Percentiles rank a stretch among this genome's conserved stretches.
phyloP scores from a whole-genome alignment of 2,888 invertebrate species.

The Crepidodera aurea region DNA sequence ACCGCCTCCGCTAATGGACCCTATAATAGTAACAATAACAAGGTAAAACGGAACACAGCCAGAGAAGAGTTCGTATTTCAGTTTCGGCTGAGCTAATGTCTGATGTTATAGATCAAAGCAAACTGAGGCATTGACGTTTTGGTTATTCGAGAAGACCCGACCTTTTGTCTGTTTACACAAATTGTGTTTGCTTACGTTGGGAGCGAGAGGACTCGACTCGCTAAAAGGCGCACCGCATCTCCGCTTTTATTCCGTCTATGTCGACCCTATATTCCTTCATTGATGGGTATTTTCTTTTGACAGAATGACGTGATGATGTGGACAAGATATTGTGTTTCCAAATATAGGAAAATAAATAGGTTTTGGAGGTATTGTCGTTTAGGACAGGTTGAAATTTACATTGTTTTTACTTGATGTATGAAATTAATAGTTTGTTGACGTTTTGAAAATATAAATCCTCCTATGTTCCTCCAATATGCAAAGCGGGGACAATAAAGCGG shows the following conservation, averaged over 20 bases:
- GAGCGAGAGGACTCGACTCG: neutral
- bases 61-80: slow-evolving; percentile 1
- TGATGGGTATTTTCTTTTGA: neutral
- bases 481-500: too few relatives aligned
- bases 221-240: slow-evolving; percentile 10
- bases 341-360: neutral
- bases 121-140: neutral
- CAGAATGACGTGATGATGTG: neutral
- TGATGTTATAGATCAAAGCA: slow-evolving; percentile 8
- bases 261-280: neutral
- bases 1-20: slow-evolving; percentile 13
- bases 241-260: neutral
- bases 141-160: slow-evolving; percentile 9
- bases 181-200: slow-evolving; percentile 12
- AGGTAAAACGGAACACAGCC: slow-evolving; percentile 3
- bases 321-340: neutral
- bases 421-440: too few relatives aligned
- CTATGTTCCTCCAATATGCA: too few relatives aligned
- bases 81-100: slow-evolving; percentile 11
- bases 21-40: slow-evolving; percentile 19
- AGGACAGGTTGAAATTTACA: too few relatives aligned
- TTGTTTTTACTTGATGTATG: too few relatives aligned
- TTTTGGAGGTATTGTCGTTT: too few relatives aligned
- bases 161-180: slow-evolving; percentile 24
- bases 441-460: too few relatives aligned